Conservation (phyloP, 2,113 vertebrate species). For the Boleophthalmus pectinirostris region DNA sequence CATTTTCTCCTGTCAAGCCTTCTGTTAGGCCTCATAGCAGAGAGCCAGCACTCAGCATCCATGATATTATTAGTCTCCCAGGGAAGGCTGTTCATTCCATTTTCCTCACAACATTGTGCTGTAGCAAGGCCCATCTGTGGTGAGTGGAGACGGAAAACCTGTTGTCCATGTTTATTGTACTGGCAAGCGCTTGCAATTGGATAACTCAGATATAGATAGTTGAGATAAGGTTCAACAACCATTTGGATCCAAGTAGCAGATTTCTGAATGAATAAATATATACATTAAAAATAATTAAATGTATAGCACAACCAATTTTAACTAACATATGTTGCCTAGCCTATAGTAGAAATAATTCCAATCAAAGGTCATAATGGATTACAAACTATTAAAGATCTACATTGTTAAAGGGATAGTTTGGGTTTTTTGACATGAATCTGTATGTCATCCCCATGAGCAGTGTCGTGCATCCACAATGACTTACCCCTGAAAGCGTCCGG, state of each 20-base stretch:
- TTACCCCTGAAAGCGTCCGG: too few species aligned
- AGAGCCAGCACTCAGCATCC: conserved; percentile 68
- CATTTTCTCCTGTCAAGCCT: conserved; percentile 73
- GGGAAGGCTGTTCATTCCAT: conserved; percentile 67
- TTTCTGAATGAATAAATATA: too few species aligned
- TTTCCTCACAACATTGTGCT: conserved; percentile 56
- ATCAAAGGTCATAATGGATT: too few species aligned
- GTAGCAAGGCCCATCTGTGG: conserved; percentile 40
- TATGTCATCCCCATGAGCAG: too few species aligned
- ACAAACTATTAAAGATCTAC: too few species aligned
- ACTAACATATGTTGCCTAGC: not conserved
- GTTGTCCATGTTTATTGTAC: not conserved
- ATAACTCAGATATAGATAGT: not conserved
- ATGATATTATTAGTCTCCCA: conserved; percentile 72
- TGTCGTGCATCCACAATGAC: too few species aligned
- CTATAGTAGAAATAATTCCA: not conserved
- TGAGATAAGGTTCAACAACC: not conserved
- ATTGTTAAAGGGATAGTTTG: too few species aligned
- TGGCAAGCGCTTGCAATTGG: not conserved
- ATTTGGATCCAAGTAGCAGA: not conserved
- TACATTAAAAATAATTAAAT: too few species aligned
- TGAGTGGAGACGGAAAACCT: not conserved
- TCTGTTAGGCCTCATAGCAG: conserved; percentile 67
- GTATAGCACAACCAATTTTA: too few species aligned
- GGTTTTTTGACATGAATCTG: too few species aligned